Percentiles rank a stretch among this genome's conserved stretches.
Conservation (phyloP, 2,113 vertebrate species). For the Aix galericulata region DNA sequence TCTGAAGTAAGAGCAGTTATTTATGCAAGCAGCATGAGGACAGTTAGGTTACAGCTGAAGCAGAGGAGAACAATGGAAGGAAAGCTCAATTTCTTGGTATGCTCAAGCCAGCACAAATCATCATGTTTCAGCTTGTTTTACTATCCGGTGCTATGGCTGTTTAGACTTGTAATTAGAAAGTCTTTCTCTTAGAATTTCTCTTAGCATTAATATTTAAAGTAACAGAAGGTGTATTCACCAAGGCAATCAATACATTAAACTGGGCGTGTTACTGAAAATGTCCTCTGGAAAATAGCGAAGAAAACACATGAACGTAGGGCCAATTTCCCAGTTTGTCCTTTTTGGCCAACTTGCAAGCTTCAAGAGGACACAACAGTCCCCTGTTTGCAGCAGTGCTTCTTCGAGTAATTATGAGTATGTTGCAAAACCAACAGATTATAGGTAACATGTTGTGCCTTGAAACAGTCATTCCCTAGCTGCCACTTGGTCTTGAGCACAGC, state of each 20-base stretch:
- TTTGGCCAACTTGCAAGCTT: not conserved
- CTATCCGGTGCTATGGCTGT: constrained; percentile 7
- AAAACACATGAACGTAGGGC: not conserved
- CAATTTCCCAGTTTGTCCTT: not conserved
- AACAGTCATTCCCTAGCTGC: not conserved
- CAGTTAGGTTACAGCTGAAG: not conserved
- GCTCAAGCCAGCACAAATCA: constrained; percentile 48
- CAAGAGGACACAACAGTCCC: not conserved
- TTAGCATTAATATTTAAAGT: constrained; percentile 40
- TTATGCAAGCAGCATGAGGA: not conserved
- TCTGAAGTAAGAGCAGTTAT: not conserved
- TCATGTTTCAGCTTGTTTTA: constrained; percentile 18
- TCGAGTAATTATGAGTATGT: not conserved
- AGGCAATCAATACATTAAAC: constrained; percentile 53
- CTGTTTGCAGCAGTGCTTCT: not conserved
- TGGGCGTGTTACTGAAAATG: not conserved
- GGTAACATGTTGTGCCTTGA: not conserved
- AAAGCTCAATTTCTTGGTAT: not conserved
- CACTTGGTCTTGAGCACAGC: not conserved
- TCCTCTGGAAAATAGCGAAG: constrained; percentile 2
- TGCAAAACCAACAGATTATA: not conserved
- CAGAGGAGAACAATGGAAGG: not conserved
- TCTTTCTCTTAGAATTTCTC: constrained; percentile 48
- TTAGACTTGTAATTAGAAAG: constrained; percentile 47
- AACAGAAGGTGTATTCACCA: constrained; percentile 48